A percentile compares a stretch with the other conserved stretches of the same genome.
Evolutionary conservation across 2,113 vertebrate species (phyloP).

Genomic region (Fregata magnificens): DNA sequence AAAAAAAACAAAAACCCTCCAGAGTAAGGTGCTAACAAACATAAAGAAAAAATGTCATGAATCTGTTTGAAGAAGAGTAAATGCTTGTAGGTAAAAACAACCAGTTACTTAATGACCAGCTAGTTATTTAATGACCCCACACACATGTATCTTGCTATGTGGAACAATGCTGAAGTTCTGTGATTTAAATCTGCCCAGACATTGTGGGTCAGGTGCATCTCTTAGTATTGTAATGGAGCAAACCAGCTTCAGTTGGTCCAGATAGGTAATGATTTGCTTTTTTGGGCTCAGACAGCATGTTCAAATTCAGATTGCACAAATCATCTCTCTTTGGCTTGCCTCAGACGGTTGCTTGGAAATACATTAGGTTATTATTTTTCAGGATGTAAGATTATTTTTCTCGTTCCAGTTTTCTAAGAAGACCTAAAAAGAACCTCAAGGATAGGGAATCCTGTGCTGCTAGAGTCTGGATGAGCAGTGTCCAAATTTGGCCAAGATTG

Average conservation of each 20-base stretch:
- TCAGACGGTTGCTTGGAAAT: neutral
- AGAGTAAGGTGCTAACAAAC: neutral
- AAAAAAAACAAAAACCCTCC: neutral
- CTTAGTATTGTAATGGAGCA: neutral
- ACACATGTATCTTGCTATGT: fast-evolving
- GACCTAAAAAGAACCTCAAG: neutral
- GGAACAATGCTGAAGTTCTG: neutral
- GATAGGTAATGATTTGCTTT: neutral
- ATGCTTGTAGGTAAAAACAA: neutral
- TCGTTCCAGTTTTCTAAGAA: neutral
- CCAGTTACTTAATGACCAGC: neutral
- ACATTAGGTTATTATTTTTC: neutral
- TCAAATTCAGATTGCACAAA: neutral
- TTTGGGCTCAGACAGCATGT: neutral
- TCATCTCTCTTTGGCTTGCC: neutral
- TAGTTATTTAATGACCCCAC: neutral
- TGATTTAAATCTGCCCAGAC: neutral
- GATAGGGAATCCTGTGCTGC: neutral
- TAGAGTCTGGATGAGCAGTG: neutral
- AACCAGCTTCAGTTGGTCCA: neutral
- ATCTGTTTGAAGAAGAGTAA: neutral
- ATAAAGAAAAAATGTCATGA: neutral
- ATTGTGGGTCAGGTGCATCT: neutral
- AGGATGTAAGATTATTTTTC: neutral
- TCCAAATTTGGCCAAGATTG: neutral